Conservation (phyloP, 2,113 vertebrate species). For the Raja brachyura region DNA sequence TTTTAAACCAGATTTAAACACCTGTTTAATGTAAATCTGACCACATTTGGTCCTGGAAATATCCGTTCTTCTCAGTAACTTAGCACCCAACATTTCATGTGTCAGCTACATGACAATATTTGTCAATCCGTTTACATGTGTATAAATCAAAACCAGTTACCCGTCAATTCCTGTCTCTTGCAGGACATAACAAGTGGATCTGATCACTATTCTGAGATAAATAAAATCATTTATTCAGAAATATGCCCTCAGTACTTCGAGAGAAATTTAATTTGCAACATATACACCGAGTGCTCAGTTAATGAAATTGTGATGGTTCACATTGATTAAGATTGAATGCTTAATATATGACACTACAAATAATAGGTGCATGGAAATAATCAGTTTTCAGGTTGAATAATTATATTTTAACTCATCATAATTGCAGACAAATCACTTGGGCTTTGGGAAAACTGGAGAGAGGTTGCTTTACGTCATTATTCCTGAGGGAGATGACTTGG, state of each 20-base stretch:
- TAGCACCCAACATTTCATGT: neutral
- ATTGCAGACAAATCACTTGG: neutral
- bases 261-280: neutral
- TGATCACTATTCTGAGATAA: neutral
- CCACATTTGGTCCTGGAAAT: neutral
- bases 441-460: neutral
- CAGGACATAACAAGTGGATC: neutral
- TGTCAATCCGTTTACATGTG: neutral
- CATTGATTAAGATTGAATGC: neutral
- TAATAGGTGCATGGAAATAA: conserved; percentile 9
- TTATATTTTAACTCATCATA: conserved; percentile 4
- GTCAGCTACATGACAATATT: neutral
- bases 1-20: neutral
- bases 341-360: neutral
- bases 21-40: neutral
- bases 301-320: neutral
- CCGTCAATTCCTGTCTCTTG: neutral
- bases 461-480: neutral
- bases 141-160: neutral
- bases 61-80: neutral
- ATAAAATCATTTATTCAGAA: neutral
- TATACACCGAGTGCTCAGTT: neutral
- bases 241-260: neutral
- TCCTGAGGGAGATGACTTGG: neutral
- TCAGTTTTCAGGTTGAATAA: conserved; percentile 6